Conservation (phyloP, 2,797 vertebrate species). For the Spheniscus humboldti region DNA sequence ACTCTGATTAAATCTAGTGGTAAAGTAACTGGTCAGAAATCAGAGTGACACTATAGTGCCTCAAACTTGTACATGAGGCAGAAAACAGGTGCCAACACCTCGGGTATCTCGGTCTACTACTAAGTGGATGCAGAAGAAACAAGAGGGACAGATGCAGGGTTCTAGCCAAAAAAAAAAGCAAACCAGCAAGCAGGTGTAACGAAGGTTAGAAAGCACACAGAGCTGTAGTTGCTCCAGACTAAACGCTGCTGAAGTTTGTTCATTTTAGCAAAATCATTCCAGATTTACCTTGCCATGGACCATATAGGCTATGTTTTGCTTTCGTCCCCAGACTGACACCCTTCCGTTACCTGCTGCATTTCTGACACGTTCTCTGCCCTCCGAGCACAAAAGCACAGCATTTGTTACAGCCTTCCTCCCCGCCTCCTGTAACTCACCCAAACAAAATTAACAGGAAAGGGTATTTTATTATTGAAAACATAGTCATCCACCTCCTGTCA, state of each 20-base stretch:
- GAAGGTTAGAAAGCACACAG: background rate
- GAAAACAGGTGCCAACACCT: background rate
- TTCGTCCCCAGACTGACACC: background rate
- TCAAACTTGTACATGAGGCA: background rate
- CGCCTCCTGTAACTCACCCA: background rate
- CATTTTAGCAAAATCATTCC: background rate
- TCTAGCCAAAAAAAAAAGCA: background rate
- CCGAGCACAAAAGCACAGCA: accelerated
- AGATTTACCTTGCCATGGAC: background rate
- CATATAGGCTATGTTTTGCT: accelerated
- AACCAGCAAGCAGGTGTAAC: background rate
- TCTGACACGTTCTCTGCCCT: background rate
- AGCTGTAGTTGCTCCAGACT: background rate
- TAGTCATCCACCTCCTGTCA: background rate
- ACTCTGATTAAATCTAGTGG: background rate
- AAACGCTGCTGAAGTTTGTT: background rate
- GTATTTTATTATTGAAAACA: background rate
- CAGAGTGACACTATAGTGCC: background rate
- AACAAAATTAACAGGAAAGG: background rate
- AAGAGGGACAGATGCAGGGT: background rate
- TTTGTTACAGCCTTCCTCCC: background rate
- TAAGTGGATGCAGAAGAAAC: background rate
- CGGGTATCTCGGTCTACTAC: background rate
- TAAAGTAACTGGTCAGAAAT: background rate
- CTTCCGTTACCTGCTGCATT: accelerated